A percentile compares a stretch with the other conserved stretches of the same genome.
These are phyloP conservation scores for Drosophila arizonae DNA, from an alignment of 1,140 invertebrate species.

Conservation along the genomic window DNA sequence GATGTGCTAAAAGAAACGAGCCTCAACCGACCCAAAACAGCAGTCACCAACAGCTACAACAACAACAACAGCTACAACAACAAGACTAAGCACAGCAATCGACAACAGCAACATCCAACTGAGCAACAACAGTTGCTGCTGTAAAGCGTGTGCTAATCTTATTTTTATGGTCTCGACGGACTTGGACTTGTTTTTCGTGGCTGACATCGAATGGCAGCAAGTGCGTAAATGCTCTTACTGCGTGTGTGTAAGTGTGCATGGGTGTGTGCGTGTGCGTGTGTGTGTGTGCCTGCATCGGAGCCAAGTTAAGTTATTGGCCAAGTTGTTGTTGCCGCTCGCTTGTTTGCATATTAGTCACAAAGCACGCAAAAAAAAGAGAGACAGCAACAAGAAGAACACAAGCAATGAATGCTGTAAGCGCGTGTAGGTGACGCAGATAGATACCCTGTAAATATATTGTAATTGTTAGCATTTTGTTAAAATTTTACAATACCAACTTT, in stretches of 20 bases:
- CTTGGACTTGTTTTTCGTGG: conserved; percentile 61
- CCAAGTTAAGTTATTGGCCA: conserved; percentile 76
- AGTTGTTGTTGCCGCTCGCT: conserved; percentile 53
- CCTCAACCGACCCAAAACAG: conserved; percentile 33
- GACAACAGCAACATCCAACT: conserved; percentile 9
- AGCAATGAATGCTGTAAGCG: conserved; percentile 14
- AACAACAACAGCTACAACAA: conserved; percentile 19
- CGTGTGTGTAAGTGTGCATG: conserved; percentile 1
- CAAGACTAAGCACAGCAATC: conserved; percentile 21
- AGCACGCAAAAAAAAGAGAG: conserved; percentile 44
- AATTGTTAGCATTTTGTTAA: too few relatives aligned
- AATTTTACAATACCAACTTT: too few relatives aligned
- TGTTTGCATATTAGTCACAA: conserved; percentile 81
- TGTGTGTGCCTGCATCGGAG: conserved; percentile 54
- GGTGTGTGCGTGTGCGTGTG: neutral
- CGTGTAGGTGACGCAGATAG: neutral
- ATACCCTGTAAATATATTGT: neutral
- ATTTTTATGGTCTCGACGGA: conserved; percentile 76
- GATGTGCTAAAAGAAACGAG: conserved; percentile 30
- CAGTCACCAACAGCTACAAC: conserved; percentile 30
- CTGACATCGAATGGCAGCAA: conserved; percentile 29
- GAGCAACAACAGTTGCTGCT: conserved; percentile 34
- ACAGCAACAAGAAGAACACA: conserved; percentile 14
- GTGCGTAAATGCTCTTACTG: conserved; percentile 48
- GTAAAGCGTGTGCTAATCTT: conserved; percentile 77